Conservation (phyloP, 2,113 vertebrate genomes). For the Peucedramus taeniatus region DNA sequence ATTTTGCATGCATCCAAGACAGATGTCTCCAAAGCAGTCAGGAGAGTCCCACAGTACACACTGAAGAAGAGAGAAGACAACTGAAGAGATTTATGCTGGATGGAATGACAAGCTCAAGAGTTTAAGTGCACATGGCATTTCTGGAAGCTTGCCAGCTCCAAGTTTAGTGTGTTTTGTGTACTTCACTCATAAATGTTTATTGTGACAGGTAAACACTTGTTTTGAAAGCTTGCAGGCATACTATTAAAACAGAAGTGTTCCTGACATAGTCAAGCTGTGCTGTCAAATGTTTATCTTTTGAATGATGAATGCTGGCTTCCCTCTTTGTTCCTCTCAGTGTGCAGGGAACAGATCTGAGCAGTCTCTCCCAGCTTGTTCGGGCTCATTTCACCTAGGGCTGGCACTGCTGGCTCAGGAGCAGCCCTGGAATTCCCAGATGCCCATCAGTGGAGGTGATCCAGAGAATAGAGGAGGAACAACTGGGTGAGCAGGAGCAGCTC, state of each 20-base stretch:
- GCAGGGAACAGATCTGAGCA: not conserved
- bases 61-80: not conserved
- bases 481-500: not conserved
- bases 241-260: constrained; percentile 81
- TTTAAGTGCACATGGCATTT: constrained; percentile 55
- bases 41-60: not conserved
- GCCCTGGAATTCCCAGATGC: not conserved
- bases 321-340: not conserved
- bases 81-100: constrained; percentile 40
- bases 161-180: constrained; percentile 73
- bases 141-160: constrained; percentile 67
- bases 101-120: constrained; percentile 65
- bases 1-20: not conserved
- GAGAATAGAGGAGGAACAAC: not conserved
- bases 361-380: not conserved
- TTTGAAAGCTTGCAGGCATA: constrained; percentile 77
- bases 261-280: constrained; percentile 76
- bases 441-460: not conserved
- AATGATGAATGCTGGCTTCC: constrained; percentile 65
- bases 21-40: constrained; percentile 7
- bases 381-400: not conserved
- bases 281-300: constrained; percentile 75
- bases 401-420: not conserved
- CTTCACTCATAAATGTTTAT: constrained; percentile 78
- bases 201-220: constrained; percentile 83